phyloP scores from a whole-genome alignment of 1,140 invertebrate genomes.

The Lucilia cuprina region DNA sequence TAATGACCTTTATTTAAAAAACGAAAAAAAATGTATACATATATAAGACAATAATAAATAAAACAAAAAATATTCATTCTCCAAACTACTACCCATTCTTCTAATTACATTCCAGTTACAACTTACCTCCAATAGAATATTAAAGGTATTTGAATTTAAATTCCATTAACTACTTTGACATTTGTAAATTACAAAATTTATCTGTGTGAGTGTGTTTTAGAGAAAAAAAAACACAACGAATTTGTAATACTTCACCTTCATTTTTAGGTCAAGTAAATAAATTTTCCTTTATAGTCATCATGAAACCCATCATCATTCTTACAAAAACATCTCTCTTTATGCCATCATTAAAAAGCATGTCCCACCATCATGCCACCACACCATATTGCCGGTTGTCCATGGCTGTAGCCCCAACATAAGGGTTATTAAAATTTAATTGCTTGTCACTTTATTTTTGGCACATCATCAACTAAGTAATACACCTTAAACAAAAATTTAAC shows the following conservation, averaged over 20 bases:
- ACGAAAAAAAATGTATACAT: too few relatives aligned
- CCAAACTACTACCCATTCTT: too few relatives aligned
- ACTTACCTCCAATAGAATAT: not conserved
- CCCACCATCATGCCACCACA: not conserved
- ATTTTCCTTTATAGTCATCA: not conserved
- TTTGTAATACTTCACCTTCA: not conserved
- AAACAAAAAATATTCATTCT: too few relatives aligned
- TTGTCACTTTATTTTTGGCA: conserved; percentile 31
- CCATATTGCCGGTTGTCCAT: not conserved
- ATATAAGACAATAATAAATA: too few relatives aligned
- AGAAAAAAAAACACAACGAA: not conserved
- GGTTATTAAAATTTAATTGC: conserved; percentile 31
- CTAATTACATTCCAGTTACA: too few relatives aligned
- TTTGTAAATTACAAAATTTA: not conserved
- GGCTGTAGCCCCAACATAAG: not conserved
- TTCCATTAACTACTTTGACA: not conserved
- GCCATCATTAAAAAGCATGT: not conserved
- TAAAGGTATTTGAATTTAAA: not conserved
- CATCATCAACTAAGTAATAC: conserved; percentile 25
- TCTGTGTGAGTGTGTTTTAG: too few relatives aligned
- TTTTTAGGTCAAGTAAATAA: conserved; percentile 27
- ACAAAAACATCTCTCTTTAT: not conserved
- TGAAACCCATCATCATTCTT: not conserved
- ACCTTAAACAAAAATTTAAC: conserved; percentile 18
- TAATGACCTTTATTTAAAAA: too few relatives aligned